Evolutionary conservation across 2,113 vertebrate genomes (phyloP).

Genomic region (Triplophysa siluroides): DNA sequence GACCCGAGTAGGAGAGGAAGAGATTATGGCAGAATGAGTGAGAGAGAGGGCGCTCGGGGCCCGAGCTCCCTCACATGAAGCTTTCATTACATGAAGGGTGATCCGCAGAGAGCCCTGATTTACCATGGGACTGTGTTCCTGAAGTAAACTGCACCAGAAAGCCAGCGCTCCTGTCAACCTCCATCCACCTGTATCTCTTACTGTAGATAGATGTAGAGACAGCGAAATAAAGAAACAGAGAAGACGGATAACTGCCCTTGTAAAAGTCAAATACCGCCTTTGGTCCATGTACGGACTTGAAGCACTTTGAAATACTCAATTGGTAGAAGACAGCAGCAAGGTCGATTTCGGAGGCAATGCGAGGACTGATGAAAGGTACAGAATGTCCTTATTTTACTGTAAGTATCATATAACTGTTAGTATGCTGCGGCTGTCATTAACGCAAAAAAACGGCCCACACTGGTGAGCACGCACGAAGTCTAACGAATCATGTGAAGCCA

Average conservation of each 20-base stretch:
- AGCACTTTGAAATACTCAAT: background rate
- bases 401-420: too few relatives aligned
- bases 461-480: constrained; percentile 62
- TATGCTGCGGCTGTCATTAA: constrained; percentile 70
- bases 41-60: constrained; percentile 49
- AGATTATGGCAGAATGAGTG: constrained; percentile 53
- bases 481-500: constrained; percentile 75
- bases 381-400: too few relatives aligned
- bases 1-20: constrained; percentile 41
- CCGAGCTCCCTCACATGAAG: constrained; percentile 53
- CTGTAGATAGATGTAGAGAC: constrained; percentile 29
- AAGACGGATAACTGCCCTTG: constrained; percentile 7
- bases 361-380: too few relatives aligned
- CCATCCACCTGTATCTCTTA: constrained; percentile 49
- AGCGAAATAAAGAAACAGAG: constrained; percentile 8
- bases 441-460: constrained; percentile 65
- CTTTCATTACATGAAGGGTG: constrained; percentile 54
- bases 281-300: constrained; percentile 51
- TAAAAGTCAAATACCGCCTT: constrained; percentile 11
- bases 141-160: constrained; percentile 38
- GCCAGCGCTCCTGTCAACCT: constrained; percentile 48
- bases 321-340: too few relatives aligned
- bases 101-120: constrained; percentile 50
- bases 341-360: too few relatives aligned
- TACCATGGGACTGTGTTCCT: constrained; percentile 44